These are phyloP conservation scores for Cheirogaleus major DNA, from an alignment of 2,797 vertebrate species.

Conservation along the genomic window DNA sequence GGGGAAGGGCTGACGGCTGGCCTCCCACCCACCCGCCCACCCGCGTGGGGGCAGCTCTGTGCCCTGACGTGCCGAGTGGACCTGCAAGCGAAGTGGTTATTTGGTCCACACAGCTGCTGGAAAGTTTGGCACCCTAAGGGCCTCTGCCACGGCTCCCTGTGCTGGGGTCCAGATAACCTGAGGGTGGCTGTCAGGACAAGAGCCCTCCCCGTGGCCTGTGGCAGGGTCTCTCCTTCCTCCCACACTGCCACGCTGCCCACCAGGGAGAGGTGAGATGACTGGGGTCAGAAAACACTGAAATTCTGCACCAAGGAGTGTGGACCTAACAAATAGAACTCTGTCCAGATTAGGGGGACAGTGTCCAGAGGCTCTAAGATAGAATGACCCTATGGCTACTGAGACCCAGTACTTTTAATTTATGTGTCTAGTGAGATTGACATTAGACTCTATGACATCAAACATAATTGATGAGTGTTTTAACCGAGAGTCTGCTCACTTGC, in stretches of 20 bases:
- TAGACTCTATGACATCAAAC: neutral
- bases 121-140: neutral
- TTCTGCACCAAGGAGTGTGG: neutral
- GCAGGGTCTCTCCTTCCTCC: neutral
- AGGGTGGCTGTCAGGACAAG: neutral
- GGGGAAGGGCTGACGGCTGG: rapidly evolving
- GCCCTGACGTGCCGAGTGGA: rapidly evolving
- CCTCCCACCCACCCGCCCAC: neutral
- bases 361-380: neutral
- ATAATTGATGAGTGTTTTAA: neutral
- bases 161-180: neutral
- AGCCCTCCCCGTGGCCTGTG: rapidly evolving
- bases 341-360: neutral
- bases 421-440: neutral
- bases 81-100: neutral
- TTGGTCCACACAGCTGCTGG: neutral
- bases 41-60: rapidly evolving
- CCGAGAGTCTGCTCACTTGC: neutral
- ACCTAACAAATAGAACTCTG: neutral
- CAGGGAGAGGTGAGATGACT: neutral
- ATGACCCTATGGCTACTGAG: neutral
- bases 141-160: neutral
- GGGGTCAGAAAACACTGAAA: neutral
- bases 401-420: neutral
- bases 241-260: neutral